Evolutionary conservation across 2,888 invertebrate genomes (phyloP).

Genomic region (Epistrophe grossulariae): DNA sequence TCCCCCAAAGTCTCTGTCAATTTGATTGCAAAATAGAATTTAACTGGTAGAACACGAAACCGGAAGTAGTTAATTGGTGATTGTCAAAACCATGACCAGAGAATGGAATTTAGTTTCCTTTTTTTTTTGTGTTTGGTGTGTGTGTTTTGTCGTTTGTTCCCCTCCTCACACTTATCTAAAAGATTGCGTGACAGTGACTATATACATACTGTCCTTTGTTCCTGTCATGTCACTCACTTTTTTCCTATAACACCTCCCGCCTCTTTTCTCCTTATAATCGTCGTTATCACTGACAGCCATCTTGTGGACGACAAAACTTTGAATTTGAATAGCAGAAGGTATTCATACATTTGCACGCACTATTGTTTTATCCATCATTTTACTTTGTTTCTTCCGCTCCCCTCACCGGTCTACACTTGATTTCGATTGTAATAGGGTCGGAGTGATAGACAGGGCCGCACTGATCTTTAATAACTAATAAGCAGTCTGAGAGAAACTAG

Average conservation of each 20-base stretch:
- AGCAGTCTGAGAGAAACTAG: too few relatives aligned
- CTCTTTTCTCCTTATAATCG: background rate
- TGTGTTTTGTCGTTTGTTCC: slow-evolving; percentile 15
- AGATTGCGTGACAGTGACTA: slow-evolving; percentile 64
- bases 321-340: slow-evolving; percentile 44
- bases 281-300: slow-evolving; percentile 32
- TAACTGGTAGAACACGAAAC: slow-evolving; percentile 74
- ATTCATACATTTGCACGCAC: slow-evolving; percentile 72
- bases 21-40: slow-evolving; percentile 72
- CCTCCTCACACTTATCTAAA: slow-evolving; percentile 34
- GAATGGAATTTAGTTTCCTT: slow-evolving; percentile 46
- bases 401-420: background rate
- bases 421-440: background rate
- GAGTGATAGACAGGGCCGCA: background rate
- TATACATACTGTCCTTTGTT: slow-evolving; percentile 41
- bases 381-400: background rate
- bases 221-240: slow-evolving; percentile 69
- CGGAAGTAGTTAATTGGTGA: slow-evolving; percentile 74
- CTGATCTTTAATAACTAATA: background rate
- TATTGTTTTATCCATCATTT: slow-evolving; percentile 54
- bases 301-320: slow-evolving; percentile 53
- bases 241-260: background rate
- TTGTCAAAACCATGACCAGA: slow-evolving; percentile 73
- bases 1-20: slow-evolving; percentile 47
- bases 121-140: slow-evolving; percentile 13